A percentile compares a stretch with the other conserved stretches of the same genome.
Evolutionary conservation across 92 coral and sea anemone genomes (phyloP).

Genomic region (Pocillopora meandrina): DNA sequence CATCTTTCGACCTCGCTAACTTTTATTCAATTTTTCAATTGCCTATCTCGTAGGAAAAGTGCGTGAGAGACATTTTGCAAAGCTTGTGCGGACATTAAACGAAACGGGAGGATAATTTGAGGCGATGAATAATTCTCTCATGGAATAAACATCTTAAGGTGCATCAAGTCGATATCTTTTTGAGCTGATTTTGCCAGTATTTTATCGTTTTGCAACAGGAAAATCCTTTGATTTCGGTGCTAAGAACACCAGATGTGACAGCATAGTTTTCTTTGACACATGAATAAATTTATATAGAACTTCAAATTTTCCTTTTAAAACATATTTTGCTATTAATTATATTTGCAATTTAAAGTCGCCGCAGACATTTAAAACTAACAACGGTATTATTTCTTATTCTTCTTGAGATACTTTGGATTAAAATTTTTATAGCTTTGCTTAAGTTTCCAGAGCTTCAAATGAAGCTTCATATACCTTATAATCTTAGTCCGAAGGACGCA

Average conservation of each 20-base stretch:
- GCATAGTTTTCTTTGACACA: conserved; percentile 5
- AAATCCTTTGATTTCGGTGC: conserved; percentile 4
- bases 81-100: not conserved
- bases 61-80: not conserved
- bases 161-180: conserved; percentile 10
- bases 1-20: not conserved
- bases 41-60: not conserved
- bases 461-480: not conserved
- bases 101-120: conserved; percentile 3
- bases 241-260: conserved; percentile 39
- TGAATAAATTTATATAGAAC: conserved; percentile 12
- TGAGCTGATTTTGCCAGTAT: not conserved
- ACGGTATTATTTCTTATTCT: not conserved
- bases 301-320: conserved; percentile 20
- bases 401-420: not conserved
- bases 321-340: conserved; percentile 22
- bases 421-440: not conserved
- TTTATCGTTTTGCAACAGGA: conserved; percentile 8
- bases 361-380: not conserved
- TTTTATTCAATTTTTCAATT: conserved; percentile 26
- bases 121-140: not conserved
- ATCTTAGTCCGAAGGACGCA: conserved; percentile 2
- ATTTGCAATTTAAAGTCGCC: conserved; percentile 13
- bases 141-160: conserved; percentile 9
- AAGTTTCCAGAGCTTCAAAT: not conserved